Evolutionary conservation across 2,888 invertebrate genomes (phyloP), one percentile per base, ranked within the genome.

Genomic region (Eledona agricola): DNA sequence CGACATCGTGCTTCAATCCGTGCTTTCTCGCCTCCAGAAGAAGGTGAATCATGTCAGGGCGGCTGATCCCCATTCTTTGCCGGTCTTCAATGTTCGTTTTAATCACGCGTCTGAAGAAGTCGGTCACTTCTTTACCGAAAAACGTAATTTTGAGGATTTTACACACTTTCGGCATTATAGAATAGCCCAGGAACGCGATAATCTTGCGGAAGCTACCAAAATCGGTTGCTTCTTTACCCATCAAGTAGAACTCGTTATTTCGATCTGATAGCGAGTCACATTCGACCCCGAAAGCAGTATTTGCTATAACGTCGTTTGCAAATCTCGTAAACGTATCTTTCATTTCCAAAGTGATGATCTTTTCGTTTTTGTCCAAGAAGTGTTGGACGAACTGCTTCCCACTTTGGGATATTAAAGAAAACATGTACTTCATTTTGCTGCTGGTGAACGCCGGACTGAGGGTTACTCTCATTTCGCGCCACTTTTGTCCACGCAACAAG

Each of bases 1-100:
- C 5, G 1, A 55, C 55, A 15, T 67, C 68, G 28, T 73, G 68
- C 5, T 71, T 65, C 0, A 71, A 16, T 2, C 64, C 62, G 31
- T 77, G 69, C 67, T 77, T 72, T 38, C 78, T 76, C 1, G 80
- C 78, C 63, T 80, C 78, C 76, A 81, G 76, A 1, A 83, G 66
- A 42, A 82, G 72, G 55, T 83, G 77, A 13, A 83, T 80, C 79
- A 83, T 79, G 57, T 83, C 83, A 1, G 78, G 79, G 1, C 83
- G 73, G 1, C 77, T 46, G n/a, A 82, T 79, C 1, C 78, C 73
- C 9, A 77, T 65, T 10, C 70, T 67, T 57, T 79, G 76, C 1
- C 82, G 53, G 2, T 35, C 26, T 3, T 16, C 20, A 3, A 55
- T 43, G 16, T 20, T 73, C 12, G 78, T 70, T 25, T 70, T 69